A percentile compares a stretch with the other conserved stretches of the same genome.
phyloP scores from a whole-genome alignment of 2,797 vertebrate species.

The Petrocephalus schoutedeni region DNA sequence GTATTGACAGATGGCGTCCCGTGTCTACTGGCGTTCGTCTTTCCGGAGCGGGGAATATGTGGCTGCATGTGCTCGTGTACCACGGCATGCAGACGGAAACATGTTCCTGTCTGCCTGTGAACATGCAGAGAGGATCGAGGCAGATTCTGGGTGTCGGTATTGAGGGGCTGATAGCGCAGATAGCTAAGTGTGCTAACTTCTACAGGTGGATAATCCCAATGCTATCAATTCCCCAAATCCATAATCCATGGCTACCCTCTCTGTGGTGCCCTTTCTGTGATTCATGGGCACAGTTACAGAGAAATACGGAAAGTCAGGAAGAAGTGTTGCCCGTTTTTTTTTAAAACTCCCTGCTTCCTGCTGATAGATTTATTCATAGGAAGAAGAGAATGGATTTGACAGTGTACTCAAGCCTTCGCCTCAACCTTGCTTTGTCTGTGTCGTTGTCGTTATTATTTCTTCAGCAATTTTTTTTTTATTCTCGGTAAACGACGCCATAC shows the following conservation, averaged over 20 bases:
- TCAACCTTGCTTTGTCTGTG: background rate
- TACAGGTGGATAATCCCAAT: background rate
- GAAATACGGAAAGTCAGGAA: no score
- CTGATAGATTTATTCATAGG: background rate
- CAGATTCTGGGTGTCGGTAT: background rate
- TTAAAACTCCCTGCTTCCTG: background rate
- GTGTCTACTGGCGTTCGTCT: background rate
- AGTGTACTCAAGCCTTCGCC: background rate
- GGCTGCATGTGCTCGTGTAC: background rate
- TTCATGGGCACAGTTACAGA: background rate
- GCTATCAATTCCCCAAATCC: background rate
- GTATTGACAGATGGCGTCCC: slow-evolving; percentile 2
- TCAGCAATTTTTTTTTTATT: slow-evolving; percentile 10
- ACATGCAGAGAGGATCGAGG: background rate
- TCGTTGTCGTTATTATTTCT: background rate
- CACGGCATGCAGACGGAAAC: background rate
- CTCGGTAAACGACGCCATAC: background rate
- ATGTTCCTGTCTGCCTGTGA: background rate
- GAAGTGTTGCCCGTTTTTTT: no score
- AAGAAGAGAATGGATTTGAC: background rate
- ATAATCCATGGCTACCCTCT: background rate
- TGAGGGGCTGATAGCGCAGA: background rate
- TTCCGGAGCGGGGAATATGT: background rate
- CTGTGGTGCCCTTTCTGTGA: background rate
- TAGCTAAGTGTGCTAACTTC: background rate